phyloP scores from a whole-genome alignment of 2,113 vertebrate species.

The Myiozetetes cayanensis region DNA sequence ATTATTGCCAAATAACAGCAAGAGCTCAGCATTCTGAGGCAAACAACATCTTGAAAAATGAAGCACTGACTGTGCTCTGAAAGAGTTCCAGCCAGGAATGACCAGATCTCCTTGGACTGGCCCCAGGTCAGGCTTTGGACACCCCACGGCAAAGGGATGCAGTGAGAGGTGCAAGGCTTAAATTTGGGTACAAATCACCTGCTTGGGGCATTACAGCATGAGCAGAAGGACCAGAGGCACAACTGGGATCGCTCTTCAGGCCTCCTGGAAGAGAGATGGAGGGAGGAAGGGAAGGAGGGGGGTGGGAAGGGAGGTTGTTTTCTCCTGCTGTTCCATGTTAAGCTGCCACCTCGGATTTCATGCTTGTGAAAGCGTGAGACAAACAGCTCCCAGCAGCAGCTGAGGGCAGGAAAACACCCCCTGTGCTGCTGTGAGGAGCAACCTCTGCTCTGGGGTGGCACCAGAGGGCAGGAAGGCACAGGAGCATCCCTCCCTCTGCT shows the following conservation, averaged over 20 bases:
- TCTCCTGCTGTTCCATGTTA: background rate
- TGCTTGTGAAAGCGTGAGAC: background rate
- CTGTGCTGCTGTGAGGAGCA: background rate
- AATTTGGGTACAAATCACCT: background rate
- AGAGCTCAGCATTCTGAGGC: background rate
- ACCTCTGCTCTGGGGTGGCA: background rate
- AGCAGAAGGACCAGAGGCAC: background rate
- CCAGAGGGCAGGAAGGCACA: background rate
- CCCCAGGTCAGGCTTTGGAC: background rate
- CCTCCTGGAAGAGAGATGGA: background rate
- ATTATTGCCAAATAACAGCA: background rate
- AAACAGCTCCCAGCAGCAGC: background rate
- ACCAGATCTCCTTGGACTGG: background rate
- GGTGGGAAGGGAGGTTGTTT: background rate
- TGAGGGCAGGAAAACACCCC: background rate
- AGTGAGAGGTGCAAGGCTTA: background rate
- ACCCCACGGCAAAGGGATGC: background rate
- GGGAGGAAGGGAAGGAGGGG: background rate
- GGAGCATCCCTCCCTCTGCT: background rate
- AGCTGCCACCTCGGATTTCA: constrained; percentile 1
- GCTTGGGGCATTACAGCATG: background rate
- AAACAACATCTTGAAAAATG: background rate
- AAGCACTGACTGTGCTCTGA: background rate
- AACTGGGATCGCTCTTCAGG: background rate
- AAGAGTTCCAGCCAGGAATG: background rate